Evolutionary conservation across 2,888 invertebrate species (phyloP).

Genomic region (Pogonocherus hispidulus): DNA sequence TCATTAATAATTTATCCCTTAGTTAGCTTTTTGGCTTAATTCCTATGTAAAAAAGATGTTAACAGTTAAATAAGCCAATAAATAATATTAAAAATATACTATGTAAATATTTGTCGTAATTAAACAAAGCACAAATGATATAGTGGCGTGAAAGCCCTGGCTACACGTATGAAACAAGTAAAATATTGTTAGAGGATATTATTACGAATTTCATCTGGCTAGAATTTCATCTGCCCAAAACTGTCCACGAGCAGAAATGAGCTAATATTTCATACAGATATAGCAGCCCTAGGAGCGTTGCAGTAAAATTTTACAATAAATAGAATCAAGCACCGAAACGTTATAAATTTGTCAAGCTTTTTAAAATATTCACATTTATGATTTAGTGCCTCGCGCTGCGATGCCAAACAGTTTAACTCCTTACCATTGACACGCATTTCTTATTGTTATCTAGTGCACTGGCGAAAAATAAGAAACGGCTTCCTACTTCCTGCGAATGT

Average conservation of each 20-base stretch:
- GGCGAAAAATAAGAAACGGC: conserved; percentile 56
- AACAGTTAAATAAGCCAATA: no score
- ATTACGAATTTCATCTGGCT: conserved; percentile 21
- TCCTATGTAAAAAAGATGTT: no score
- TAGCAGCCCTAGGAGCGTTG: conserved; percentile 5
- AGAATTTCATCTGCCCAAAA: conserved; percentile 29
- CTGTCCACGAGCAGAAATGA: conserved; percentile 33
- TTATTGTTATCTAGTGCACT: conserved; percentile 11
- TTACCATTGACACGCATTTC: conserved; percentile 19
- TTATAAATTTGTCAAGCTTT: conserved; percentile 29
- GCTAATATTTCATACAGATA: conserved; percentile 33
- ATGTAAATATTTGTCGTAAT: no score
- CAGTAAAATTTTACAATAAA: conserved; percentile 25
- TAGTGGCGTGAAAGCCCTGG: no score
- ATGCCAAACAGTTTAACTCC: conserved; percentile 23
- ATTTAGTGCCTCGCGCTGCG: conserved; percentile 18
- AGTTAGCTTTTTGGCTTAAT: no score
- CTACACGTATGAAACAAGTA: not conserved
- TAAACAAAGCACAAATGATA: no score
- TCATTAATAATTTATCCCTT: no score
- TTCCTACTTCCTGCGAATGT: conserved; percentile 56
- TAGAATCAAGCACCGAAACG: conserved; percentile 21
- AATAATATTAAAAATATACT: no score
- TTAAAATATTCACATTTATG: conserved; percentile 26
- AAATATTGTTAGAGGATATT: conserved; percentile 3